phyloP scores from a whole-genome alignment of 2,888 invertebrate species.

The Tethea ocularis region DNA sequence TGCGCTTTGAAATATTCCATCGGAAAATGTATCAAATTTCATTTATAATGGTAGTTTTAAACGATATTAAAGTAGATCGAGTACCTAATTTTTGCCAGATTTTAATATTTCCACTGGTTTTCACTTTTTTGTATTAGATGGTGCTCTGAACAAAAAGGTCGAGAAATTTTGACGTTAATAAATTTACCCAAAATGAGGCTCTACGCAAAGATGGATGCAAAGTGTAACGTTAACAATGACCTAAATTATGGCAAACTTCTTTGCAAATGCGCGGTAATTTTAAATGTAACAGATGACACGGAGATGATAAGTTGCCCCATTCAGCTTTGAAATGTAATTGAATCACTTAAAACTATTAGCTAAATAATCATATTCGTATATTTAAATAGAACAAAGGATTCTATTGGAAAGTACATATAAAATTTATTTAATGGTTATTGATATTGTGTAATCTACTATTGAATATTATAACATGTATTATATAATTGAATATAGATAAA shows the following conservation, averaged over 20 bases:
- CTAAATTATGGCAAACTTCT: conserved; percentile 32
- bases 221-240: conserved; percentile 48
- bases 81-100: too few species aligned
- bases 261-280: not conserved
- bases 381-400: too few species aligned
- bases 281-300: not conserved
- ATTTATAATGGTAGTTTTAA: not conserved
- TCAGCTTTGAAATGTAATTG: not conserved
- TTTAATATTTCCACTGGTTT: not conserved
- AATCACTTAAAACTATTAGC: too few species aligned
- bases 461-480: too few species aligned
- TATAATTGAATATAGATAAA: too few species aligned
- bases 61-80: too few species aligned
- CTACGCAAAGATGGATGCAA: conserved; percentile 38
- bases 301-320: not conserved
- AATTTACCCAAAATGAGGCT: conserved; percentile 55
- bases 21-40: not conserved
- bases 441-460: too few species aligned
- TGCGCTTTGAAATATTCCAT: not conserved
- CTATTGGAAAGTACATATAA: too few species aligned
- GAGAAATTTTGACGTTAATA: conserved; percentile 43
- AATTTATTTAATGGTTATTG: too few species aligned
- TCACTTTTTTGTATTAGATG: conserved; percentile 23
- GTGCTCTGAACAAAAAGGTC: conserved; percentile 40
- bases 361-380: too few species aligned